A percentile compares a stretch with the other conserved stretches of the same genome.
Evolutionary conservation across 2,888 invertebrate species (phyloP).

Genomic region (Drosophila neonasuta): DNA sequence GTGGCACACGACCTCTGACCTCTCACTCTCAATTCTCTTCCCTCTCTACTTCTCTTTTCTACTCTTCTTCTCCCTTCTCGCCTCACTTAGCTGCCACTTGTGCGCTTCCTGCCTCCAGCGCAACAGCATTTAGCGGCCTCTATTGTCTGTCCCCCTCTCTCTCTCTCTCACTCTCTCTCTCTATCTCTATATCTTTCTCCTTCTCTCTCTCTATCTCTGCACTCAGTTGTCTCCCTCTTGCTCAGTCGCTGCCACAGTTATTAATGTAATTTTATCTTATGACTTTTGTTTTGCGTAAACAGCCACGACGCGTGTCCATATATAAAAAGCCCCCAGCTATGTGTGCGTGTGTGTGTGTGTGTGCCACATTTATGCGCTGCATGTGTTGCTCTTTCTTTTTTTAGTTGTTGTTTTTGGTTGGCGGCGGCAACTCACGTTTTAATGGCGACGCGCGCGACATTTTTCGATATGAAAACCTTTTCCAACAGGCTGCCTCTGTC

Average conservation of each 20-base stretch:
- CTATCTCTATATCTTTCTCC: too few species aligned
- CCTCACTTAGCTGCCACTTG: slow-evolving; percentile 2
- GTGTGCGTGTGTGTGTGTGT: slow-evolving; percentile 23
- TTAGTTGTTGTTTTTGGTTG: slow-evolving; percentile 28
- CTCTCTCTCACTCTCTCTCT: not conserved
- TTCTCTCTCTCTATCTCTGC: too few species aligned
- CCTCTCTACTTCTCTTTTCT: not conserved
- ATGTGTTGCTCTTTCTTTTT: slow-evolving; percentile 22
- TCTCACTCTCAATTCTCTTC: not conserved
- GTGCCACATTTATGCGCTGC: slow-evolving; percentile 42
- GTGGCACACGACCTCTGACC: not conserved
- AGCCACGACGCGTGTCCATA: slow-evolving; percentile 59
- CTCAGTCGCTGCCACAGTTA: slow-evolving; percentile 52
- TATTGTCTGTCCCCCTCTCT: not conserved
- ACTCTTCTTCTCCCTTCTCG: not conserved
- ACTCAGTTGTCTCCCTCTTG: not conserved
- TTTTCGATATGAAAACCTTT: slow-evolving; percentile 52
- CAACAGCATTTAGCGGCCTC: slow-evolving; percentile 62
- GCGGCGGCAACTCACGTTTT: slow-evolving; percentile 57
- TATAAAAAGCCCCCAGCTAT: slow-evolving; percentile 38
- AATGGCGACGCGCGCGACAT: slow-evolving; percentile 69
- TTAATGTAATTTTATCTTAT: slow-evolving; percentile 78
- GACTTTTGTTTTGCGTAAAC: slow-evolving; percentile 73
- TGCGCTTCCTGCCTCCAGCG: slow-evolving; percentile 43
- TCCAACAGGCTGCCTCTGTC: slow-evolving; percentile 6